These are phyloP conservation scores for Plusia festucae DNA, from an alignment of 2,888 invertebrate genomes.

Conservation along the genomic window DNA sequence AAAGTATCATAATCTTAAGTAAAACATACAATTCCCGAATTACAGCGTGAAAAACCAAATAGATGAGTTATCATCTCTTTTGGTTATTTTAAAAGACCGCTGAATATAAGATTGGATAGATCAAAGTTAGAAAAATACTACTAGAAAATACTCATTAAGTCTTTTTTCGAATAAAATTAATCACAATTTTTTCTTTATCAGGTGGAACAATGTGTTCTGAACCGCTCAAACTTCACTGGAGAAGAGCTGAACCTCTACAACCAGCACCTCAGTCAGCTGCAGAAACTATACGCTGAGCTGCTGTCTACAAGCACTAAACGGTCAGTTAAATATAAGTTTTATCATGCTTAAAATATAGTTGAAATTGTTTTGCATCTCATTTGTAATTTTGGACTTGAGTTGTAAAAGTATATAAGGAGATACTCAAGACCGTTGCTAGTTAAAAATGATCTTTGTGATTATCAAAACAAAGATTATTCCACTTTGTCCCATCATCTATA, in stretches of 20 bases:
- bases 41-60: too few species aligned
- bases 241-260: conserved; percentile 97
- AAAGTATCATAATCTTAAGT: too few species aligned
- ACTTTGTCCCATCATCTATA: not conserved
- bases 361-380: not conserved
- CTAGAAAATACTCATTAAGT: not conserved
- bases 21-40: too few species aligned
- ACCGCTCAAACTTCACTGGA: conserved; percentile 95
- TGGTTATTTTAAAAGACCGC: too few species aligned
- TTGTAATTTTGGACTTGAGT: not conserved
- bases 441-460: not conserved
- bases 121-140: too few species aligned
- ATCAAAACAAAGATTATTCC: not conserved
- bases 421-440: not conserved
- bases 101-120: too few species aligned
- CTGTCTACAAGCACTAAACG: conserved; percentile 93
- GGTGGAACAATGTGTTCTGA: conserved; percentile 96
- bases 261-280: conserved; percentile 96
- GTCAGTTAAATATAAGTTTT: conserved; percentile 58
- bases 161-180: not conserved
- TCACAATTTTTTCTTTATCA: conserved; percentile 40
- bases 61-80: too few species aligned
- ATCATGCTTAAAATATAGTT: not conserved
- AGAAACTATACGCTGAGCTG: conserved; percentile 98
- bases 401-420: not conserved